phyloP scores from a whole-genome alignment of 2,113 vertebrate species.

The Varanus salvator region DNA sequence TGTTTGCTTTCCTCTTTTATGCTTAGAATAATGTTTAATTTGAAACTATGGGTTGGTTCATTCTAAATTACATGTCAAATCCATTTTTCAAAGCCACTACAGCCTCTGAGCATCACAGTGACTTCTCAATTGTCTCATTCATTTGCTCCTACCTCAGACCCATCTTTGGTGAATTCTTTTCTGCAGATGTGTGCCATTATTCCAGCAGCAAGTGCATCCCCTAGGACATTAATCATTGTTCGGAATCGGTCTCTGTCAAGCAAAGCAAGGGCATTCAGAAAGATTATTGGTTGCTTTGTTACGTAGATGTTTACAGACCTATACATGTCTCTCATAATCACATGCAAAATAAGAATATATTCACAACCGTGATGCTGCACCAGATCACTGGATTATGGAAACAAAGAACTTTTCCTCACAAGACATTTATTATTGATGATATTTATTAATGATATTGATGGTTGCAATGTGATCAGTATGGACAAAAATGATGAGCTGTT shows the following conservation, averaged over 20 bases:
- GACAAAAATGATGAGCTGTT: too few species aligned
- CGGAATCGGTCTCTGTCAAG: slow-evolving; percentile 92
- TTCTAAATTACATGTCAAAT: neutral
- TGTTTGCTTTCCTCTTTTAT: neutral
- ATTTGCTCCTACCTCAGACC: slow-evolving; percentile 83
- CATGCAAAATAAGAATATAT: neutral
- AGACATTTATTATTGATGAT: too few species aligned
- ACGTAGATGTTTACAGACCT: neutral
- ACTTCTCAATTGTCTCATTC: neutral
- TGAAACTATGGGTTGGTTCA: too few species aligned
- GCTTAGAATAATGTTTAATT: neutral
- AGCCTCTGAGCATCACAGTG: neutral
- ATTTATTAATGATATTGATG: too few species aligned
- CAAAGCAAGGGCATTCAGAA: slow-evolving; percentile 17
- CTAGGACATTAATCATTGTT: slow-evolving; percentile 98
- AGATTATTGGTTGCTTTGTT: neutral
- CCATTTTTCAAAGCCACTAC: too few species aligned
- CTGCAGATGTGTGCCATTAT: slow-evolving; percentile 98
- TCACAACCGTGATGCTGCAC: neutral
- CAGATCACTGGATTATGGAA: neutral
- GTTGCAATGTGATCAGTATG: too few species aligned
- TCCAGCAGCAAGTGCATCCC: slow-evolving; percentile 92
- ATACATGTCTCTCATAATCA: neutral
- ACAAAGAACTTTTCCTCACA: too few species aligned
- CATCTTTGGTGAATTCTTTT: slow-evolving; percentile 93